Evolutionary conservation across 2,797 vertebrate species (phyloP).

Genomic region (Poecilia picta): DNA sequence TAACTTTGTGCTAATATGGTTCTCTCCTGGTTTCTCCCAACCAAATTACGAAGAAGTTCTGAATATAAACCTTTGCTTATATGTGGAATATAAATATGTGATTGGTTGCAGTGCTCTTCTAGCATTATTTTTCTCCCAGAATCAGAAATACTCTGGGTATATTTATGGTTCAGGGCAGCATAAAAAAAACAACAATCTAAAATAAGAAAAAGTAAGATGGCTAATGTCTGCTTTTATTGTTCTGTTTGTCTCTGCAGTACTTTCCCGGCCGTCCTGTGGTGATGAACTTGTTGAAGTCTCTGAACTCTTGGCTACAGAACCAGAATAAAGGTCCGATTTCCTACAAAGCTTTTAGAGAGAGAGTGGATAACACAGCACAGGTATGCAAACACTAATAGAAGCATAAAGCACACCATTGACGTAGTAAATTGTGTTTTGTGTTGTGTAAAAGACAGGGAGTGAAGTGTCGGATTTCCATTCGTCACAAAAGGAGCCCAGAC

Average conservation of each 20-base stretch:
- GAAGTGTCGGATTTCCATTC: slow-evolving; percentile 16
- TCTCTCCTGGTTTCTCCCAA: background rate
- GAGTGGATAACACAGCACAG: slow-evolving; percentile 81
- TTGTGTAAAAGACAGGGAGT: background rate
- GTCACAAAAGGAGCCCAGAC: slow-evolving; percentile 30
- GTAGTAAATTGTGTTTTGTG: background rate
- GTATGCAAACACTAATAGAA: slow-evolving; percentile 69
- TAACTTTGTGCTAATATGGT: too few relatives aligned
- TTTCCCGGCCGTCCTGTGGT: slow-evolving; percentile 86
- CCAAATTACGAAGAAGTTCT: background rate
- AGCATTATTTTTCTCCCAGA: background rate
- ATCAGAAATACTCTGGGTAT: background rate
- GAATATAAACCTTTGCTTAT: background rate
- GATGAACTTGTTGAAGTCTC: slow-evolving; percentile 80
- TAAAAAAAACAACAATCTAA: background rate
- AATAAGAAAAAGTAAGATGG: background rate
- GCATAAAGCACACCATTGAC: background rate
- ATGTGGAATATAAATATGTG: too few relatives aligned
- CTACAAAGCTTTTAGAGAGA: slow-evolving; percentile 75
- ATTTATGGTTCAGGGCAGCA: background rate
- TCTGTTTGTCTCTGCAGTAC: slow-evolving; percentile 75
- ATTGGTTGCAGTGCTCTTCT: background rate
- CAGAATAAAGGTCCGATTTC: slow-evolving; percentile 74
- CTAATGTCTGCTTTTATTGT: slow-evolving; percentile 3
- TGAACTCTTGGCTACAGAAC: slow-evolving; percentile 74